Conservation (phyloP, 2,113 vertebrate genomes). For the Siniperca knerii region DNA sequence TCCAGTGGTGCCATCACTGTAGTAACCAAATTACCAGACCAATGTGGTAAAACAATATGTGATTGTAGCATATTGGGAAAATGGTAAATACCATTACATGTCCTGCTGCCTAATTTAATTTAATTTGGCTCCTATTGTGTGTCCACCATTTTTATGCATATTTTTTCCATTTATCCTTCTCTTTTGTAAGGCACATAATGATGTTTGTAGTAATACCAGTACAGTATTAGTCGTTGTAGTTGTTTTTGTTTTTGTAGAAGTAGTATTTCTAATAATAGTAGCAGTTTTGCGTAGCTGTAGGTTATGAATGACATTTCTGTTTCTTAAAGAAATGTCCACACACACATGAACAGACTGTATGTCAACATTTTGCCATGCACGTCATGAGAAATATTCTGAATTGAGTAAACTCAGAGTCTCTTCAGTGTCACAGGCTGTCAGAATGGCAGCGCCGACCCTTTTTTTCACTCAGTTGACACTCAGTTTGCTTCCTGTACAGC, state of each 20-base stretch:
- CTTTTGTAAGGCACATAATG: background rate
- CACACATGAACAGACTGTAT: background rate
- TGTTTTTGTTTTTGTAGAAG: background rate
- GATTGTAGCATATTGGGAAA: background rate
- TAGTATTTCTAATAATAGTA: background rate
- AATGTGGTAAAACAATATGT: background rate
- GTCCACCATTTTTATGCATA: background rate
- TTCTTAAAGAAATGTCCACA: background rate
- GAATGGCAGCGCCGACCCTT: constrained; percentile 41
- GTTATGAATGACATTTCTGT: constrained; percentile 16
- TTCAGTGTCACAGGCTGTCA: background rate
- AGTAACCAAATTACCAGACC: background rate
- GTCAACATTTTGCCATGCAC: background rate
- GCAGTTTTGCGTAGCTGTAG: background rate
- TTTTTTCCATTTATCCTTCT: background rate
- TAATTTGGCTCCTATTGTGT: background rate
- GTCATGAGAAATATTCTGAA: constrained; percentile 27
- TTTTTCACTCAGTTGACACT: constrained; percentile 39
- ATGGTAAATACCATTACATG: background rate
- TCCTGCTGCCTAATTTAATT: background rate
- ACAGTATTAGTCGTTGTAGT: background rate
- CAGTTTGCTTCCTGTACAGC: constrained; percentile 60
- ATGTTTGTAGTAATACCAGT: background rate
- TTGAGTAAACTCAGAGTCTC: background rate
- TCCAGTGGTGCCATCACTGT: background rate